Evolutionary conservation across 2,888 invertebrate species (phyloP).

Genomic region (Drosophila nr. fundita): DNA sequence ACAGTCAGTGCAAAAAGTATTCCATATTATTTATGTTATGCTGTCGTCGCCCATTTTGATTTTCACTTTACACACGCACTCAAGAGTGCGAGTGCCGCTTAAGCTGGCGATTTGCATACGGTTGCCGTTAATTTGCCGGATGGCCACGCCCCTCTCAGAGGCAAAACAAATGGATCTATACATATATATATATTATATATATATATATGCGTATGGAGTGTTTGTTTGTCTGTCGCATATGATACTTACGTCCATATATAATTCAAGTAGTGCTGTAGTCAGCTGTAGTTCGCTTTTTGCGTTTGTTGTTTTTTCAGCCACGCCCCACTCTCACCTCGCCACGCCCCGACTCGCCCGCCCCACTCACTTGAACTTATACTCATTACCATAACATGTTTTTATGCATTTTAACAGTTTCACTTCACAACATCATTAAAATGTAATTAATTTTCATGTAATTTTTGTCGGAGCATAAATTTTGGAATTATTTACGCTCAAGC

Average conservation of each 20-base stretch:
- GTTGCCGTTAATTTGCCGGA: conserved; percentile 68
- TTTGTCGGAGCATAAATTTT: conserved; percentile 84
- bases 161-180: conserved; percentile 12
- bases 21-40: conserved; percentile 50
- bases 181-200: neutral
- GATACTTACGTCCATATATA: conserved; percentile 9
- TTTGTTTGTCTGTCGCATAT: conserved; percentile 20
- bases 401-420: conserved; percentile 58
- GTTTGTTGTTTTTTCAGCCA: conserved; percentile 49
- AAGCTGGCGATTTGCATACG: conserved; percentile 68
- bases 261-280: conserved; percentile 59
- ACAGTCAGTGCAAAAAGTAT: conserved; percentile 58
- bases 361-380: conserved; percentile 45
- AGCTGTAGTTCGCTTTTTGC: conserved; percentile 55
- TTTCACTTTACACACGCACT: conserved; percentile 56
- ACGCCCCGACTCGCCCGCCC: conserved; percentile 14
- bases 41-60: conserved; percentile 34
- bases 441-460: conserved; percentile 81
- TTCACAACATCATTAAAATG: conserved; percentile 72
- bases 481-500: conserved; percentile 83
- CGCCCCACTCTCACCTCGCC: conserved; percentile 16
- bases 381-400: conserved; percentile 62
- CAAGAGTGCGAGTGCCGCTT: conserved; percentile 48
- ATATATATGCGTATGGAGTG: conserved; percentile 17
- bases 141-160: conserved; percentile 28